These are phyloP conservation scores for Hofmannophila pseudospretella DNA, from an alignment of 2,888 invertebrate species.

Conservation along the genomic window DNA sequence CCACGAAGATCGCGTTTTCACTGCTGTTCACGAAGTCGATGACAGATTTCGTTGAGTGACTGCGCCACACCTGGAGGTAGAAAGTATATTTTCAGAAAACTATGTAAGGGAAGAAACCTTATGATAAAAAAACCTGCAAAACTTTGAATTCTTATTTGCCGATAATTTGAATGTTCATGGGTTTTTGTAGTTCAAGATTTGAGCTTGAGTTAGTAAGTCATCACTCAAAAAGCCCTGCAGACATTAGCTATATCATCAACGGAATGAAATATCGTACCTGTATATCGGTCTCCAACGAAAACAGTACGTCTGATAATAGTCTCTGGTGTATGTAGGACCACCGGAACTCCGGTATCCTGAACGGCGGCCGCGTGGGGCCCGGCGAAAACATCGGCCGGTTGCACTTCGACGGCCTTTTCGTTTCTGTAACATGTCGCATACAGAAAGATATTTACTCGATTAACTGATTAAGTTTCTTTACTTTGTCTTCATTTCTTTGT, in stretches of 20 bases:
- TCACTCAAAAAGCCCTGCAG: too few species aligned
- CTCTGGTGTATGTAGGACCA: conserved; percentile 99
- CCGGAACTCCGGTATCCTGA: conserved; percentile 99
- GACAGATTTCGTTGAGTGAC: conserved; percentile 97
- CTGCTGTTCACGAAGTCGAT: conserved; percentile 98
- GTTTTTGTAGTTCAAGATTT: too few species aligned
- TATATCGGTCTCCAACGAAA: conserved; percentile 98
- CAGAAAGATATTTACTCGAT: too few species aligned
- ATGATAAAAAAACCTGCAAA: too few species aligned
- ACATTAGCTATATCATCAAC: too few species aligned
- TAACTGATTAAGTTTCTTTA: too few species aligned
- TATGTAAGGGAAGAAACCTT: too few species aligned
- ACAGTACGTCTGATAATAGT: conserved; percentile 95
- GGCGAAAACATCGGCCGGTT: conserved; percentile 95
- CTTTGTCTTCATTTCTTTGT: too few species aligned
- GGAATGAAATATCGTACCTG: conserved; percentile 87
- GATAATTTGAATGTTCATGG: too few species aligned
- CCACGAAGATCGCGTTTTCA: conserved; percentile 99
- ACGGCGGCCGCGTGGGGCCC: conserved; percentile 95
- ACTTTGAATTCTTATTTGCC: too few species aligned
- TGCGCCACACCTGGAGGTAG: conserved; percentile 80
- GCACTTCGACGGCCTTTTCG: conserved; percentile 80
- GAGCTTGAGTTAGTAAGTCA: too few species aligned
- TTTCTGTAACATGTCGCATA: conserved; percentile 44
- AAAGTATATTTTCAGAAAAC: too few species aligned